These are phyloP conservation scores for Sipha maydis DNA, from an alignment of 2,888 invertebrate species.

Conservation along the genomic window DNA sequence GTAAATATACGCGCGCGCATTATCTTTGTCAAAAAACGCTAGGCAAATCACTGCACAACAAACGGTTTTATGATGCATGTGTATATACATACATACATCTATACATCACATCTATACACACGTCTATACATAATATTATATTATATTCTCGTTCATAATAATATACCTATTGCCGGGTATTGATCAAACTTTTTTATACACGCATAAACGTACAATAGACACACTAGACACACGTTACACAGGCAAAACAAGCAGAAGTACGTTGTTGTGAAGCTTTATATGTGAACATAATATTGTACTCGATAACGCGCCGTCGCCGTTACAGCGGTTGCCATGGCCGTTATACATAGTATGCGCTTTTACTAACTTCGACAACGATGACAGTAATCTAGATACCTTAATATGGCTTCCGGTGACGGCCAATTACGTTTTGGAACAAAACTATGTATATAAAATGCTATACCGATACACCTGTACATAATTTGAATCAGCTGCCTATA, in stretches of 20 bases:
- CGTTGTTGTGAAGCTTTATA: slow-evolving; percentile 28
- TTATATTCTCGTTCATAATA: neutral
- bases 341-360: neutral
- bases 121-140: neutral
- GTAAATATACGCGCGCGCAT: neutral
- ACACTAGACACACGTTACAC: neutral
- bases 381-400: neutral
- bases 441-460: neutral
- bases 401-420: slow-evolving; percentile 37
- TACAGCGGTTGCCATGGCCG: neutral
- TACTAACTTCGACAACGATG: neutral
- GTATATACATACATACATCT: neutral
- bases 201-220: neutral
- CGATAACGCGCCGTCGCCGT: neutral
- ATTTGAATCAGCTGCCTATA: neutral
- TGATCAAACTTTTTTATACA: slow-evolving; percentile 46
- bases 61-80: neutral
- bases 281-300: neutral
- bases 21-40: neutral
- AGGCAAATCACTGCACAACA: neutral
- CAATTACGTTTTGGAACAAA: slow-evolving; percentile 16
- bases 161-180: neutral
- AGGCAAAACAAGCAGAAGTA: neutral
- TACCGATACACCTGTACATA: slow-evolving; percentile 1
- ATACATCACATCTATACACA: neutral